Evolutionary conservation across 1,140 invertebrate species (phyloP).

Genomic region (Laodelphax striatellus): DNA sequence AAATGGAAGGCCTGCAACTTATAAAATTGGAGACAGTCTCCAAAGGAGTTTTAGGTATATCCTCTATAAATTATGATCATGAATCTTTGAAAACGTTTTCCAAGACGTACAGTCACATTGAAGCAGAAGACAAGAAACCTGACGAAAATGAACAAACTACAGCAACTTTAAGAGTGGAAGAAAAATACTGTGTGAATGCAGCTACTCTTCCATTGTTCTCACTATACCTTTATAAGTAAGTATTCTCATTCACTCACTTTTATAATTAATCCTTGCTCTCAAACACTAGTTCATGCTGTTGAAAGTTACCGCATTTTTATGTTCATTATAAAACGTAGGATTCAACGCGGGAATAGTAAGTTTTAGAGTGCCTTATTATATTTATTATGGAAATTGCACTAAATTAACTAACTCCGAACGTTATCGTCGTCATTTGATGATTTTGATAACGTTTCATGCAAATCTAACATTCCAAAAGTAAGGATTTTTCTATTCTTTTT

Average conservation of each 20-base stretch:
- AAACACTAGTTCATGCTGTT: background rate
- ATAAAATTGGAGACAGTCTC: slow-evolving; percentile 39
- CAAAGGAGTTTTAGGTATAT: slow-evolving; percentile 56
- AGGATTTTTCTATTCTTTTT: too few relatives aligned
- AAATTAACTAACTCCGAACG: too few relatives aligned
- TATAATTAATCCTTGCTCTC: background rate
- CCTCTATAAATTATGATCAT: slow-evolving; percentile 42
- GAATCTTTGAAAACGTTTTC: slow-evolving; percentile 34
- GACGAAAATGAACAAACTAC: slow-evolving; percentile 22
- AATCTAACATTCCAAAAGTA: too few relatives aligned
- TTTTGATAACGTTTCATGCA: too few relatives aligned
- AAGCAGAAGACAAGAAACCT: slow-evolving; percentile 27
- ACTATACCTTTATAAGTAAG: slow-evolving; percentile 41
- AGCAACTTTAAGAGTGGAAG: slow-evolving; percentile 42
- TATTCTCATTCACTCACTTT: slow-evolving; percentile 10
- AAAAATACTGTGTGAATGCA: slow-evolving; percentile 57
- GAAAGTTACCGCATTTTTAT: too few relatives aligned
- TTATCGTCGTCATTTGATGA: too few relatives aligned
- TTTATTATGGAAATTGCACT: too few relatives aligned
- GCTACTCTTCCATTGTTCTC: slow-evolving; percentile 51
- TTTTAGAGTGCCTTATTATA: too few relatives aligned
- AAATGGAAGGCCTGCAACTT: slow-evolving; percentile 39
- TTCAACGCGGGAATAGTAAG: too few relatives aligned
- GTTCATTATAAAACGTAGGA: too few relatives aligned
- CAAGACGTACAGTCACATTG: slow-evolving; percentile 29